These are phyloP conservation scores for Acanthacorydalis orientalis DNA, from an alignment of 2,888 invertebrate genomes.

Conservation along the genomic window DNA sequence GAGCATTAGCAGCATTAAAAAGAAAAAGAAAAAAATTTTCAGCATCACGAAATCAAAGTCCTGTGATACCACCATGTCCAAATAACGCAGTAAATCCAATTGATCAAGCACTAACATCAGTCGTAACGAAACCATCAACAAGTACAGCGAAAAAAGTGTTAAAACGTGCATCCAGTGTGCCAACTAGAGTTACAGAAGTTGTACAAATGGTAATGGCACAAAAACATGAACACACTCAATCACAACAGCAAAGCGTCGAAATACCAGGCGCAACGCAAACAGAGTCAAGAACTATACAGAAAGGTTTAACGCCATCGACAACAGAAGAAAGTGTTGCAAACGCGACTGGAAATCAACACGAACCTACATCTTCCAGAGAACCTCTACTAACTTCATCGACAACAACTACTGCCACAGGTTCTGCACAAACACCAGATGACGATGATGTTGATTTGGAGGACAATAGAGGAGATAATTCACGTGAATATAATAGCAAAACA, in stretches of 20 bases:
- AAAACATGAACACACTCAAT: constrained; percentile 41
- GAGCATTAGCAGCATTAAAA: constrained; percentile 56
- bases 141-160: constrained; percentile 28
- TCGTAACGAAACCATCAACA: constrained; percentile 16
- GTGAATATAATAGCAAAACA: background rate
- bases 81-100: constrained; percentile 26
- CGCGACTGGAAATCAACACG: constrained; percentile 16
- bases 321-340: constrained; percentile 33
- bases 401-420: constrained; percentile 25
- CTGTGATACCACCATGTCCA: constrained; percentile 29
- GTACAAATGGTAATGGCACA: constrained; percentile 24
- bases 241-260: constrained; percentile 40
- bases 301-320: constrained; percentile 34
- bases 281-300: constrained; percentile 12
- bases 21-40: constrained; percentile 73
- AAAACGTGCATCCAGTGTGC: constrained; percentile 55
- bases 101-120: constrained; percentile 20
- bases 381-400: constrained; percentile 40
- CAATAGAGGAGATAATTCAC: background rate
- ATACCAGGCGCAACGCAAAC: constrained; percentile 14
- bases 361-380: constrained; percentile 32
- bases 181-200: constrained; percentile 34
- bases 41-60: constrained; percentile 52
- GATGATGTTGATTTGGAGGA: constrained; percentile 12
- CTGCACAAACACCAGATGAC: constrained; percentile 26